Conservation (phyloP, 2,888 invertebrate genomes). For the Mythimna lalbum region DNA sequence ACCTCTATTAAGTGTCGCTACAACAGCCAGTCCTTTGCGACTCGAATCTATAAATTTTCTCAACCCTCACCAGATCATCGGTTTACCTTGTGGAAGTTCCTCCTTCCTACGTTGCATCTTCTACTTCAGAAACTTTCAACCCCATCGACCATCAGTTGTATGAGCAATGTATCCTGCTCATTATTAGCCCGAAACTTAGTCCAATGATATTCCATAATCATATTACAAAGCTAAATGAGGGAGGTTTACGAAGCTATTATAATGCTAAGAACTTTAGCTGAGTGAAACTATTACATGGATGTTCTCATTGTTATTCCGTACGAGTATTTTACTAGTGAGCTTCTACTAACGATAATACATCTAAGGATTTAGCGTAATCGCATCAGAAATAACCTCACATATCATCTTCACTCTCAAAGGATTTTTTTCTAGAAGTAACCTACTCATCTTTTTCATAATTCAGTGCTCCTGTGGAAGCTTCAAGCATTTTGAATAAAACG, state of each 20-base stretch:
- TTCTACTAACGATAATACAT: constrained; percentile 28
- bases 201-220: background rate
- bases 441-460: background rate
- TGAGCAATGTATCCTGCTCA: too few relatives aligned
- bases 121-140: too few relatives aligned
- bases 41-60: too few relatives aligned
- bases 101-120: too few relatives aligned
- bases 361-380: constrained; percentile 25
- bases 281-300: constrained; percentile 19
- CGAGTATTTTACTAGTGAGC: constrained; percentile 31
- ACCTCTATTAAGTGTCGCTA: too few relatives aligned
- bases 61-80: too few relatives aligned
- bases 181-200: background rate
- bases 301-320: constrained; percentile 50
- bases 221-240: background rate
- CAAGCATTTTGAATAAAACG: constrained; percentile 15
- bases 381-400: constrained; percentile 32
- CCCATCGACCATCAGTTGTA: too few relatives aligned
- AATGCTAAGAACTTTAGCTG: constrained; percentile 1
- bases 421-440: constrained; percentile 18
- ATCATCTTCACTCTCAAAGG: constrained; percentile 9
- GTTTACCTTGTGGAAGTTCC: too few relatives aligned
- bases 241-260: background rate
- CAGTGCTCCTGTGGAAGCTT: background rate
- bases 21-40: too few relatives aligned